Percentiles rank a stretch among this genome's conserved stretches.
Conservation (phyloP, 2,797 vertebrate species). For the Centropyge bicolor region DNA sequence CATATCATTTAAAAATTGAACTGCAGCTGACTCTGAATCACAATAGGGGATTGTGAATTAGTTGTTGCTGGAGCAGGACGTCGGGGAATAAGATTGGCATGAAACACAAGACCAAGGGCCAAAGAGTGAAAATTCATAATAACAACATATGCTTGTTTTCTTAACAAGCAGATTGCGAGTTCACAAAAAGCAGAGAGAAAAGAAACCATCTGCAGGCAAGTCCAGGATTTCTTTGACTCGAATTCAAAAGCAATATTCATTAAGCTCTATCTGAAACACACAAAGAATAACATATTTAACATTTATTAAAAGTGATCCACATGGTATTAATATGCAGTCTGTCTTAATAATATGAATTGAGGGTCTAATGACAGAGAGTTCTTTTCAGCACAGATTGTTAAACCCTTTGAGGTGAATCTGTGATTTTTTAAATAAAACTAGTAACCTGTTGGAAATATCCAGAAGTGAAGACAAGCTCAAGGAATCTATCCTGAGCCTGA, state of each 20-base stretch:
- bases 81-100: constrained; percentile 13
- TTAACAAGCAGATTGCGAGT: not conserved
- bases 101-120: constrained; percentile 1
- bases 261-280: constrained; percentile 1
- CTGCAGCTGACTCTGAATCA: constrained; percentile 27
- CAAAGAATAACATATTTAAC: too few species aligned
- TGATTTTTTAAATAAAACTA: too few species aligned
- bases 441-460: too few species aligned
- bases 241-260: not conserved
- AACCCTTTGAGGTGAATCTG: too few species aligned
- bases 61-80: constrained; percentile 8
- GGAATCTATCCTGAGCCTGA: too few species aligned
- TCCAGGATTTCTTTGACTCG: not conserved
- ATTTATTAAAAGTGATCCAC: too few species aligned
- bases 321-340: too few species aligned
- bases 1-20: constrained; percentile 28
- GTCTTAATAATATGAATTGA: too few species aligned
- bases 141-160: not conserved
- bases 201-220: not conserved
- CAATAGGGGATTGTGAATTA: constrained; percentile 32
- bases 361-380: too few species aligned
- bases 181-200: constrained; percentile 12
- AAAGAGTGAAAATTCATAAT: not conserved
- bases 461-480: too few species aligned
- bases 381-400: too few species aligned